These are phyloP conservation scores for Tigriopus japonicus DNA, from an alignment of 1,140 invertebrate genomes.

Conservation along the genomic window DNA sequence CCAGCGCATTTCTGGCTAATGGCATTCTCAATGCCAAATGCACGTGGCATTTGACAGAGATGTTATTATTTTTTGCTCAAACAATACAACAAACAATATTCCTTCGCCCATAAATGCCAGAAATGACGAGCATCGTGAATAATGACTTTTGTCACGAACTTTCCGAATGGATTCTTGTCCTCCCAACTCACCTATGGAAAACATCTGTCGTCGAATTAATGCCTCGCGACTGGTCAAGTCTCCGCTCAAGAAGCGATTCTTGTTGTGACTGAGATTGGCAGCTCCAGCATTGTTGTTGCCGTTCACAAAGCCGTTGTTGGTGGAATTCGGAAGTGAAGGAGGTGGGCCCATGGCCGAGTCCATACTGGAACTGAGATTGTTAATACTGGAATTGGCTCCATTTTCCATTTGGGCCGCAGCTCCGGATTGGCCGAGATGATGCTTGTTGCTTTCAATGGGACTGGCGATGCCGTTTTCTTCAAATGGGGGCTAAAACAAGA, in stretches of 20 bases:
- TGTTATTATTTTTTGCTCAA: no score
- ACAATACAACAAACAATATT: no score
- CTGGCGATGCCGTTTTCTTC: slow-evolving; percentile 4
- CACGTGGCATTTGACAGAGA: no score
- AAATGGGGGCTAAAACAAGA: not conserved
- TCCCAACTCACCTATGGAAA: not conserved
- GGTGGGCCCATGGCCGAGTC: not conserved
- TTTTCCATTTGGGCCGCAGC: no score
- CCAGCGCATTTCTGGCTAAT: no score
- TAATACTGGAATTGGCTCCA: not conserved
- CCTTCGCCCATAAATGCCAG: no score
- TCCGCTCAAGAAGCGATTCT: not conserved
- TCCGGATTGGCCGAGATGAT: no score
- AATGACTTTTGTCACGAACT: no score
- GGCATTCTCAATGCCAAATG: no score
- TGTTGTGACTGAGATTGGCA: not conserved
- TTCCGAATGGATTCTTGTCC: not conserved
- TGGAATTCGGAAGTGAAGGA: not conserved
- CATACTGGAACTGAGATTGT: not conserved
- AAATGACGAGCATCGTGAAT: no score
- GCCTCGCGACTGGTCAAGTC: not conserved
- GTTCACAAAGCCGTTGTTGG: not conserved
- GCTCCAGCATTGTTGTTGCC: not conserved
- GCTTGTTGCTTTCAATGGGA: slow-evolving; percentile 1
- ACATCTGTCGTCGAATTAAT: not conserved